A percentile compares a stretch with the other conserved stretches of the same genome.
These are phyloP conservation scores for Bothrops jararaca DNA, from an alignment of 2,113 vertebrate genomes.

Conservation along the genomic window DNA sequence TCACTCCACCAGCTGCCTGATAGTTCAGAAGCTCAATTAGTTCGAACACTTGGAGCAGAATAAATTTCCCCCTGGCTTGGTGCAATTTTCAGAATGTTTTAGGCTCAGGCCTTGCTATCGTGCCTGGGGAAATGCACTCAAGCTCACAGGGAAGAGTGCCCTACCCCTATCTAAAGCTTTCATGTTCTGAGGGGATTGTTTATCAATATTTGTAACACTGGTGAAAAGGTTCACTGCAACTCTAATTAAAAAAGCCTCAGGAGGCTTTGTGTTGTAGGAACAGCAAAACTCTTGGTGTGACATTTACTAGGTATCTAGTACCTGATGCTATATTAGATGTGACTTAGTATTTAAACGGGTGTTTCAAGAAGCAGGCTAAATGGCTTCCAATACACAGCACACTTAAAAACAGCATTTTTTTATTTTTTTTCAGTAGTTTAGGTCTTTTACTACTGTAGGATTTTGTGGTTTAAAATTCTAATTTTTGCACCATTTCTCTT, in stretches of 20 bases:
- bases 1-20: constrained; percentile 13
- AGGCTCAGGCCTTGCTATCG: not conserved
- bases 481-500: not conserved
- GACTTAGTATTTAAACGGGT: constrained; percentile 16
- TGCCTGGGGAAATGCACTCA: constrained; percentile 8
- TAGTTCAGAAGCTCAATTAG: constrained; percentile 19
- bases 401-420: not conserved
- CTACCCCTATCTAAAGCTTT: not conserved
- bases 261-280: constrained; percentile 16
- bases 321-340: constrained; percentile 2
- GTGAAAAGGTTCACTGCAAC: constrained; percentile 9
- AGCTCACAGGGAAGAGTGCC: not conserved
- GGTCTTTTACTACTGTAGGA: not conserved
- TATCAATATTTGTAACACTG: constrained; percentile 21
- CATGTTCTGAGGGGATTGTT: constrained; percentile 35
- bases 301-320: constrained; percentile 21
- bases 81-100: constrained; percentile 26
- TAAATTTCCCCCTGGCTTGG: constrained; percentile 33
- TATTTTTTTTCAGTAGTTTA: too few species aligned
- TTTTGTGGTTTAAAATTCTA: not conserved
- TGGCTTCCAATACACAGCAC: not conserved
- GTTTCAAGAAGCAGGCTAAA: not conserved
- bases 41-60: constrained; percentile 8
- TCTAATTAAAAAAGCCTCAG: constrained; percentile 34
- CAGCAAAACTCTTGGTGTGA: constrained; percentile 23